These are phyloP conservation scores for Dryocosmus kuriphilus DNA, from an alignment of 2,888 invertebrate species.

Conservation along the genomic window DNA sequence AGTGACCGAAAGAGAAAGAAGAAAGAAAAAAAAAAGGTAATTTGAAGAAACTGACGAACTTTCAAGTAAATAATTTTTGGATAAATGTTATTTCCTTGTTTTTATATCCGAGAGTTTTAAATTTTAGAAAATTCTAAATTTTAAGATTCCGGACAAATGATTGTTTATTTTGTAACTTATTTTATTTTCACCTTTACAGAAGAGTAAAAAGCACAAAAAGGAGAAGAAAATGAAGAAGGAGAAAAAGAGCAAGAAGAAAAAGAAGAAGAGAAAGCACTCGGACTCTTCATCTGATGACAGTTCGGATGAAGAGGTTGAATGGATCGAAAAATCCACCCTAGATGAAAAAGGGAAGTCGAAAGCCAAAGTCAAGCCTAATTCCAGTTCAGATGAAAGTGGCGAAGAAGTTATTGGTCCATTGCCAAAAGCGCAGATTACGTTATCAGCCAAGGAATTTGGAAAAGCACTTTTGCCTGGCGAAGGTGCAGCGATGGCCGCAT, in stretches of 20 bases:
- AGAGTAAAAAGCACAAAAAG: constrained; percentile 79
- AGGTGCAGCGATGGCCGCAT: constrained; percentile 99
- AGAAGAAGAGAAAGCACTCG: constrained; percentile 79
- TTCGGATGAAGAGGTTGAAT: constrained; percentile 66
- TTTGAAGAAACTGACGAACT: constrained; percentile 2
- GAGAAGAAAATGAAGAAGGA: constrained; percentile 78
- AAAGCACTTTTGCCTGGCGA: constrained; percentile 92
- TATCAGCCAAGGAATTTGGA: constrained; percentile 91
- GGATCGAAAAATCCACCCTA: constrained; percentile 73
- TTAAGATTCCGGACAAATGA: no score
- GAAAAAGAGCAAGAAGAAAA: constrained; percentile 81
- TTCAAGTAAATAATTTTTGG: not conserved
- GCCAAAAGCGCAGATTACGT: constrained; percentile 84
- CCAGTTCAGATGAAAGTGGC: constrained; percentile 78
- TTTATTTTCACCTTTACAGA: constrained; percentile 58
- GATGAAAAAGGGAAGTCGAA: constrained; percentile 41
- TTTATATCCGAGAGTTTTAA: no score
- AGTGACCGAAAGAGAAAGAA: constrained; percentile 78
- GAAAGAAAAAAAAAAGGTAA: constrained; percentile 77
- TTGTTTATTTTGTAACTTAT: not conserved
- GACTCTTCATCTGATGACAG: constrained; percentile 67
- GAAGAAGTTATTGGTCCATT: constrained; percentile 84
- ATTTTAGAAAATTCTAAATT: no score
- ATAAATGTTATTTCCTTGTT: no score
- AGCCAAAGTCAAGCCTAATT: constrained; percentile 63